Evolutionary conservation across 2,113 vertebrate genomes (phyloP), one percentile per base, ranked within the genome.

Genomic region (Greenwoodochromis staneri): DNA sequence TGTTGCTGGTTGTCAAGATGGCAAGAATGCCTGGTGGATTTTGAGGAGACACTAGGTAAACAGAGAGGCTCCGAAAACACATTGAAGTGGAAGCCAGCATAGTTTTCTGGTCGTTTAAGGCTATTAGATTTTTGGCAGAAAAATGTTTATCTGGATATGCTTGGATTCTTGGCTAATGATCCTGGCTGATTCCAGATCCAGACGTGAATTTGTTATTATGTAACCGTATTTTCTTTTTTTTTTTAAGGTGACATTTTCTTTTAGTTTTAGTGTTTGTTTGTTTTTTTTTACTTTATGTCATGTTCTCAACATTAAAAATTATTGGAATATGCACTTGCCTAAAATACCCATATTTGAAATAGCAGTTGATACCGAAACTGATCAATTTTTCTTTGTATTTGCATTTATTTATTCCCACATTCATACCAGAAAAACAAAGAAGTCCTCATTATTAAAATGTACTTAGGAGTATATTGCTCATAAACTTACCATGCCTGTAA

Each of bases 21-120:
- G 84, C 34, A 57, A 85, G 91, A 93, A 92, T 92, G 91, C 87
- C 88, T 47, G 80, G 93, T 93, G 69, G 86, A 81, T 57, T 66
- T 88, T 86, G 54, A 80, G 85, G 53, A 53, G 80, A 47, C 49
- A 66, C 53, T 59, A 40, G 53, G 27, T 8, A 49, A 85, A 66
- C 69, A 51, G 27, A 61, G 69, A 83, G 16, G 16, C 8, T 71
- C 24, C 5, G 6, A 11, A 38, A 53, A 71, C 19, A 57, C 49
- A 4, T 73, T 8, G 59, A 16, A 42, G 6, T 29, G 16, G n/a
- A 84, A 82, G 31, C 38, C 61, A 36, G 21, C 61, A 71, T 12
- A 29, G 9, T 17, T 31, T 59, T 42, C 29, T 63, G 55, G 38
- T 82, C 2, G 0, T 51, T n/a, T 31, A 78, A 42, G 19, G 80